phyloP scores from a whole-genome alignment of 2,888 invertebrate species.

The Eretmocerus hayati region DNA sequence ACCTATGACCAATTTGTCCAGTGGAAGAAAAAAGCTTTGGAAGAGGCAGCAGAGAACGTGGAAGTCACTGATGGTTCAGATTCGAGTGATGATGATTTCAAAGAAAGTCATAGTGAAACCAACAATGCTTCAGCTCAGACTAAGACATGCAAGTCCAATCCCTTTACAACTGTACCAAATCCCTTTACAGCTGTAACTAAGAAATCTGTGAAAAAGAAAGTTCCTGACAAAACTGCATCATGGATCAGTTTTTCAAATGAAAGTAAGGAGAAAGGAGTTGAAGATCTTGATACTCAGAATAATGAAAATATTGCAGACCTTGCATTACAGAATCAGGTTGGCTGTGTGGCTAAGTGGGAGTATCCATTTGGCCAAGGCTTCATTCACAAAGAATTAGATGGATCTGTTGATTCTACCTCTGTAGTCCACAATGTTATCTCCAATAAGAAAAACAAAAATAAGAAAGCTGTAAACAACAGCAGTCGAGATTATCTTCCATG shows the following conservation, averaged over 20 bases:
- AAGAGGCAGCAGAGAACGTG: slow-evolving; percentile 2
- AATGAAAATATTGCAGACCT: neutral
- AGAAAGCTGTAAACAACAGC: too few relatives aligned
- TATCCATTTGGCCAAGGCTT: too few relatives aligned
- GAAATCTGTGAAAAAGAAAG: slow-evolving; percentile 4
- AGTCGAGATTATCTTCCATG: too few relatives aligned
- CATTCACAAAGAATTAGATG: too few relatives aligned
- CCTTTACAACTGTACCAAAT: too few relatives aligned
- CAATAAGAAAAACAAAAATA: too few relatives aligned
- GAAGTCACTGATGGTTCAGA: slow-evolving; percentile 13
- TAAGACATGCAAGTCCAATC: too few relatives aligned
- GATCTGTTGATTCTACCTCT: too few relatives aligned
- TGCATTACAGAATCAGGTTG: too few relatives aligned
- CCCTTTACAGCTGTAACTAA: too few relatives aligned
- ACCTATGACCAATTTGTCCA: slow-evolving; percentile 7
- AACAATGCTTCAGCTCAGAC: neutral
- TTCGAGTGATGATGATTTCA: slow-evolving; percentile 6
- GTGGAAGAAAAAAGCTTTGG: slow-evolving; percentile 11
- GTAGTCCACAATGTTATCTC: too few relatives aligned
- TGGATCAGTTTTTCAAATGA: neutral
- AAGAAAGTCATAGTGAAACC: slow-evolving; percentile 5
- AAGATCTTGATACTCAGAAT: neutral
- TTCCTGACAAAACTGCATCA: neutral
- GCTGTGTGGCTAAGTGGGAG: too few relatives aligned
- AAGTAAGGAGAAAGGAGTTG: neutral